These are phyloP conservation scores for Unio pictorum DNA, from an alignment of 2,888 invertebrate genomes.

Conservation along the genomic window DNA sequence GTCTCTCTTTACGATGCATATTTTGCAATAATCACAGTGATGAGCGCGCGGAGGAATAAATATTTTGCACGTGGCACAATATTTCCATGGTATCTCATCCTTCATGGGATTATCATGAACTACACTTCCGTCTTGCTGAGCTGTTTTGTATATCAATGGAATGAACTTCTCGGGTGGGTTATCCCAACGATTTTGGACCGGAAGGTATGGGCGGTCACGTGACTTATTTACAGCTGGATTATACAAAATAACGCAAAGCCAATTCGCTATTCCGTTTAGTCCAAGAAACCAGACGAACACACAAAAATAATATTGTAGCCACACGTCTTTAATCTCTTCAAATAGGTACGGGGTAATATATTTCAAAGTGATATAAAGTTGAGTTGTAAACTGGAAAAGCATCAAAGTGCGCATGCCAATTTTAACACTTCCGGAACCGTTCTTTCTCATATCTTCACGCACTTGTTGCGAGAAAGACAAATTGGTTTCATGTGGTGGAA, in stretches of 20 bases:
- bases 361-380: slow-evolving; percentile 25
- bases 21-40: slow-evolving; percentile 57
- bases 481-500: background rate
- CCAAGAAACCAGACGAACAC: slow-evolving; percentile 24
- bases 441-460: slow-evolving; percentile 1
- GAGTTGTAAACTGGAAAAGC: slow-evolving; percentile 23
- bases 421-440: slow-evolving; percentile 4
- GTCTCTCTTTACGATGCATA: slow-evolving; percentile 60
- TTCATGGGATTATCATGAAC: too few relatives aligned
- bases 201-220: slow-evolving; percentile 10
- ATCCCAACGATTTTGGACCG: slow-evolving; percentile 11
- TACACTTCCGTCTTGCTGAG: background rate
- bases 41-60: slow-evolving; percentile 48
- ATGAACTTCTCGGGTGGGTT: slow-evolving; percentile 18
- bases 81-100: slow-evolving; percentile 10
- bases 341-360: slow-evolving; percentile 30
- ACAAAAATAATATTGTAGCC: slow-evolving; percentile 40
- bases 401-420: slow-evolving; percentile 14
- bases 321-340: slow-evolving; percentile 20
- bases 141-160: slow-evolving; percentile 1
- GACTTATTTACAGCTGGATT: slow-evolving; percentile 15
- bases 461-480: slow-evolving; percentile 14
- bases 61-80: slow-evolving; percentile 46
- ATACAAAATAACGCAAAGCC: slow-evolving; percentile 28
- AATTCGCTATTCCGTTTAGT: slow-evolving; percentile 28